Evolutionary conservation across 2,113 vertebrate species (phyloP).

Genomic region (Sapayoa aenigma): DNA sequence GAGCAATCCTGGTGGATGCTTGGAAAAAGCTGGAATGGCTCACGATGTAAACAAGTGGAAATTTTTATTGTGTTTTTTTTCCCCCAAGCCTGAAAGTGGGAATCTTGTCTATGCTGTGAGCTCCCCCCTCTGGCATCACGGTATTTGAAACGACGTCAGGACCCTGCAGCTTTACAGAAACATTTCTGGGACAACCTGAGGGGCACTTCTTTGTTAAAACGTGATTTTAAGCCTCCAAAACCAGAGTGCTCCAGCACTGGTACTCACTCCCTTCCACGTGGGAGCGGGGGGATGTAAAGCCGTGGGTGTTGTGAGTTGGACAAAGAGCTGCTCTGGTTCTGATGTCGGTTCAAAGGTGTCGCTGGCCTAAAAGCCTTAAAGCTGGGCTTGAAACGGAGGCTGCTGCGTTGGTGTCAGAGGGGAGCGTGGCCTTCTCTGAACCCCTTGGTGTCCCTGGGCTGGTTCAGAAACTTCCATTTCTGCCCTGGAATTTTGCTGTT

Average conservation of each 20-base stretch:
- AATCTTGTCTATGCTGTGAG: slow-evolving; percentile 74
- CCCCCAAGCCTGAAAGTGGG: not conserved
- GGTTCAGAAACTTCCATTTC: not conserved
- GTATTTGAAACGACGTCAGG: not conserved
- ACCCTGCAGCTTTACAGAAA: not conserved
- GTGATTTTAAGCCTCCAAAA: not conserved
- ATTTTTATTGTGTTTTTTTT: not conserved
- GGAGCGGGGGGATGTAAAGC: not conserved
- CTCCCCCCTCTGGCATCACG: slow-evolving; percentile 77
- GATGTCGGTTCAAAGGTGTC: not conserved
- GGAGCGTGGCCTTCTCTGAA: not conserved
- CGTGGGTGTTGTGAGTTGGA: not conserved
- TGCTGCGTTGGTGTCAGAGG: slow-evolving; percentile 37
- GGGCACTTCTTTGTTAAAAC: not conserved
- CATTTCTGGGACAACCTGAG: not conserved
- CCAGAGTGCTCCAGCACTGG: not conserved
- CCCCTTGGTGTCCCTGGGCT: not conserved
- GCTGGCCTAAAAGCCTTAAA: not conserved
- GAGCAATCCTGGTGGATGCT: not conserved
- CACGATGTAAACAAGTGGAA: not conserved
- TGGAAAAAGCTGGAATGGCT: not conserved
- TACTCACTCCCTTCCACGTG: rapidly evolving
- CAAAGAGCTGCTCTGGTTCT: not conserved
- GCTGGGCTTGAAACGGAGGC: slow-evolving; percentile 5
- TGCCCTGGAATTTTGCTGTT: not conserved